A percentile compares a stretch with the other conserved stretches of the same genome.
These are phyloP conservation scores for Diplodus sargus DNA, from an alignment of 2,797 vertebrate species.

Conservation along the genomic window DNA sequence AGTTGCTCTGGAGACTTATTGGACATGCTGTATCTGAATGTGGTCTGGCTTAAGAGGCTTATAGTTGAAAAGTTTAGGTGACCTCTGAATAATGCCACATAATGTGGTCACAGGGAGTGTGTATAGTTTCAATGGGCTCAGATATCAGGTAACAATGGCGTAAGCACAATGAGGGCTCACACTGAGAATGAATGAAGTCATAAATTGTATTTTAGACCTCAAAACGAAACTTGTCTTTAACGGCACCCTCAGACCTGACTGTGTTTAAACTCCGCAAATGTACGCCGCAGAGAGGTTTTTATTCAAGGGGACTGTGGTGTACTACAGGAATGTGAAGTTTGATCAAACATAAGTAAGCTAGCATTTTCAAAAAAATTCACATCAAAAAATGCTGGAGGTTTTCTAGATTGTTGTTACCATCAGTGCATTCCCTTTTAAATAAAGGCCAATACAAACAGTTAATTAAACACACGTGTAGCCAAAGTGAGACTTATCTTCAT, in stretches of 20 bases:
- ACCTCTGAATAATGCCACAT: conserved; percentile 84
- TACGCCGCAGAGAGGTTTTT: not conserved
- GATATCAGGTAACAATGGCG: conserved; percentile 74
- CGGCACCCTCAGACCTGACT: conserved; percentile 5
- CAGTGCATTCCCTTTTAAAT: not conserved
- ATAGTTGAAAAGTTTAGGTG: conserved; percentile 84
- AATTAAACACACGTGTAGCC: not conserved
- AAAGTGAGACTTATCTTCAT: not conserved
- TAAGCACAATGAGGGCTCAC: conserved; percentile 59
- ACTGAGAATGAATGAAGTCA: conserved; percentile 45
- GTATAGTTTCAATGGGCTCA: conserved; percentile 72
- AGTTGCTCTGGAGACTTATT: conserved; percentile 83
- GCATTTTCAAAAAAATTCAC: not conserved
- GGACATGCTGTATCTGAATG: conserved; percentile 84
- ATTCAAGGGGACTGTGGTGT: not conserved
- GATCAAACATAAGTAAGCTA: not conserved
- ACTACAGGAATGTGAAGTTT: not conserved
- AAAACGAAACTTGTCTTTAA: conserved; percentile 29
- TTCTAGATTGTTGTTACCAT: not conserved
- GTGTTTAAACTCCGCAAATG: conserved; percentile 5
- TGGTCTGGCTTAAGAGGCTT: conserved; percentile 86
- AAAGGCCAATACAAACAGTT: not conserved
- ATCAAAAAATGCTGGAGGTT: not conserved
- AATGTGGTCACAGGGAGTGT: conserved; percentile 73
- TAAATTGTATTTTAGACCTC: conserved; percentile 21